Base-by-base conservation (phyloP, 2,113 vertebrate species). In the Parus major region DNA sequence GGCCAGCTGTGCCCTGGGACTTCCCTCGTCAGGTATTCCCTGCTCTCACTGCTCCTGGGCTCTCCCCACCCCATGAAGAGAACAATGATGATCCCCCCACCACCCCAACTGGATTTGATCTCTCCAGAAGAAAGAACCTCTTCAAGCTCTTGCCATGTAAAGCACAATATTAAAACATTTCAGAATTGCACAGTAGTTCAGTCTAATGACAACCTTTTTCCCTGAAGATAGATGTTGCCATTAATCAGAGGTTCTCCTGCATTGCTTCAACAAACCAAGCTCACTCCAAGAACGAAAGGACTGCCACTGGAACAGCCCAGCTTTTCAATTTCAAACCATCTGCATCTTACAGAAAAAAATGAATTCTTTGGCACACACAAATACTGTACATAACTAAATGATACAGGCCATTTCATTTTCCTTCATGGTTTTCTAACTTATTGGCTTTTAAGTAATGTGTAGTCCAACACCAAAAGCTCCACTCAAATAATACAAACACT, bases 241-340 rank as follows among this genome's bases (percentile, higher is more conserved):
- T 93, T 94, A 92, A 77, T 94, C 90, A 90, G 49, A 53, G 35
- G 44, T 57, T 88, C 3, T 2, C 53, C 64, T 64, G 75, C 75
- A 88, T 76, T 79, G 85, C 88, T 91, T 80, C 61, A 79, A 49
- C 69, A 91, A 82, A 24, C 57, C 61, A 41, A 80, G 49, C 85
- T 85, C 63, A 61, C 88, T 80, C 70, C 70, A 80, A 50, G 92
- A 96, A 92, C 85, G 88, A 95, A 96, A 92, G 79, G 52, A 52
- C 46, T 95, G 94, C 81, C 88, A 71, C 69, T 75, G 83, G 39
- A 81, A 60, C 57, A 88, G 72, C 41, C 80, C 53, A 50, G 55
- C 35, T 82, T 86, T 92, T 79, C 79, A 66, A 84, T 89, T 84
- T 71, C 88, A 88, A 88, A 49, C 69, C 53, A 75, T 76, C 75